Evolutionary conservation across 1,140 invertebrate genomes (phyloP).

Genomic region (Alviniconcha marisindica): DNA sequence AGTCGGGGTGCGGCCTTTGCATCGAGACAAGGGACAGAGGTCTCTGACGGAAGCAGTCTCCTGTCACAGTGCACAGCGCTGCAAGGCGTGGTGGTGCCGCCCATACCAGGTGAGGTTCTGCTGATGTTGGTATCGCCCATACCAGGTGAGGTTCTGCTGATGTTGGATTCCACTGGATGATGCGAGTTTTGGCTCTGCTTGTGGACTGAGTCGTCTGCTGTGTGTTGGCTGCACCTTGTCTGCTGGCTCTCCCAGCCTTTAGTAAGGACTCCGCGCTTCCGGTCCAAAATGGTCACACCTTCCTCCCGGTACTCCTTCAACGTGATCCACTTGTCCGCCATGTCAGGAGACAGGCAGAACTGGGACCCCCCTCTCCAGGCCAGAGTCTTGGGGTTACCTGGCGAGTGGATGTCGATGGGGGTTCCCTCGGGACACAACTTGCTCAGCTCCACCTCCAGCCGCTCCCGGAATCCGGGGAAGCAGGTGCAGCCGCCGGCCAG

Average conservation of each 20-base stretch:
- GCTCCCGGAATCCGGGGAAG: background rate
- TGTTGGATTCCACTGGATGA: background rate
- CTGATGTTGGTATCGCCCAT: background rate
- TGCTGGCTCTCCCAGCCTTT: background rate
- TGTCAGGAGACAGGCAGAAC: background rate
- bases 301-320: background rate
- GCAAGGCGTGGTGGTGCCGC: background rate
- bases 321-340: slow-evolving; percentile 1
- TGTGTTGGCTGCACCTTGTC: background rate
- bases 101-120: background rate
- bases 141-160: background rate
- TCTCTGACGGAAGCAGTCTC: background rate
- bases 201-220: background rate
- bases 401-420: background rate
- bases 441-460: background rate
- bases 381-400: background rate
- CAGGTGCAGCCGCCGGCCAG: background rate
- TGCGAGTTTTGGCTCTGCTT: background rate
- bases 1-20: background rate
- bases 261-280: background rate
- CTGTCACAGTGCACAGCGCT: background rate
- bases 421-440: background rate
- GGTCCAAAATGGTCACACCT: background rate
- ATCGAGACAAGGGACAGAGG: background rate
- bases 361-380: slow-evolving; percentile 7